Evolutionary conservation across 1,140 invertebrate species (phyloP).

Genomic region (Lordiphosa collinella): DNA sequence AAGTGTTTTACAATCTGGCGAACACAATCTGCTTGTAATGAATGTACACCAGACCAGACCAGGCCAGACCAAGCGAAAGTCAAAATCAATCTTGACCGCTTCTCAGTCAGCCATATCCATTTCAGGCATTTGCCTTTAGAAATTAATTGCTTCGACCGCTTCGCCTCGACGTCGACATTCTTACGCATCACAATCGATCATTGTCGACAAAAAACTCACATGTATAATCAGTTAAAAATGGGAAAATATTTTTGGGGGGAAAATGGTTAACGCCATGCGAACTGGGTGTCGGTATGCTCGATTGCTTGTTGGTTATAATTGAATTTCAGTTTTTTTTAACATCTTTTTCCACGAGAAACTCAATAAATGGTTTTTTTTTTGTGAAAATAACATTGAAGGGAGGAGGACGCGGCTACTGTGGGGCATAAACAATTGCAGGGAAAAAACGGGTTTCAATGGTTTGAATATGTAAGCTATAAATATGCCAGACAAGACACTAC

Average conservation of each 20-base stretch:
- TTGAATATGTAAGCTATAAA: slow-evolving; percentile 45
- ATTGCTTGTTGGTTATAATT: slow-evolving; percentile 52
- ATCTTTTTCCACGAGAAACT: slow-evolving; percentile 67
- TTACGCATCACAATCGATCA: slow-evolving; percentile 73
- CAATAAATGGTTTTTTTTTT: slow-evolving; percentile 46
- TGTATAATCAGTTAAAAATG: slow-evolving; percentile 19
- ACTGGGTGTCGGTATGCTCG: slow-evolving; percentile 8
- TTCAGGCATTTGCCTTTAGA: slow-evolving; percentile 45
- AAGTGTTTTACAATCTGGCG: slow-evolving; percentile 65
- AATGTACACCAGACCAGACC: background rate
- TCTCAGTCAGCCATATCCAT: slow-evolving; percentile 56
- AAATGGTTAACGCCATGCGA: slow-evolving; percentile 30
- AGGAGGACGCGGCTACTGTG: slow-evolving; percentile 48
- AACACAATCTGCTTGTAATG: slow-evolving; percentile 62
- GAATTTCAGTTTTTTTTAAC: slow-evolving; percentile 53
- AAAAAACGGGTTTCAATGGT: slow-evolving; percentile 52
- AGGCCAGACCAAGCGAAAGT: slow-evolving; percentile 25
- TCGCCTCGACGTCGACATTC: slow-evolving; percentile 41
- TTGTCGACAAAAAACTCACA: slow-evolving; percentile 41
- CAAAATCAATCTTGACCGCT: slow-evolving; percentile 61
- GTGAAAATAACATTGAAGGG: slow-evolving; percentile 8
- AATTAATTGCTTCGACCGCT: slow-evolving; percentile 42
- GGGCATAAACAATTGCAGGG: slow-evolving; percentile 47
- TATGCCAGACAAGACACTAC: slow-evolving; percentile 11
- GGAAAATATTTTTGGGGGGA: slow-evolving; percentile 25